A percentile compares a stretch with the other conserved stretches of the same genome.
Evolutionary conservation across 35 echinoderm and acorn worm genomes (phyloP).

Genomic region (Lytechinus variegatus): DNA sequence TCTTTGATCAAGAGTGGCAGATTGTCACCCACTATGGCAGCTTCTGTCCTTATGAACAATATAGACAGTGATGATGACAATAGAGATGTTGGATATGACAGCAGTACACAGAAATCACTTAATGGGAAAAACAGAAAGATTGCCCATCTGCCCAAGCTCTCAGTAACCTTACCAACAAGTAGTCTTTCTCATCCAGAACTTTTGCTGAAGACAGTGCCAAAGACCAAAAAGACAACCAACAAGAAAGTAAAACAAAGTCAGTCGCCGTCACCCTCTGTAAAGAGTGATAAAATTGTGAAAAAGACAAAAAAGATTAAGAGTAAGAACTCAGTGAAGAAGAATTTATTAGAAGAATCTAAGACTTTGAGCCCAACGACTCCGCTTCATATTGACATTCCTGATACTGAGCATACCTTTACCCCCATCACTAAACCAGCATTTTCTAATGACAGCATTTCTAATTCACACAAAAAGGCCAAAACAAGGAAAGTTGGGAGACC

Average conservation of each 20-base stretch:
- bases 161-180: conserved; percentile 13
- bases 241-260: conserved; percentile 31
- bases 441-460: neutral
- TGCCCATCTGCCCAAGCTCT: conserved; percentile 35
- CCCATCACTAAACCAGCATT: conserved; percentile 33
- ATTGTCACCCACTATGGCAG: conserved; percentile 28
- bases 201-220: conserved; percentile 26
- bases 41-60: conserved; percentile 39
- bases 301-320: conserved; percentile 73
- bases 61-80: conserved; percentile 51
- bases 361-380: conserved; percentile 67
- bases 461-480: conserved; percentile 22
- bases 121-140: conserved; percentile 34
- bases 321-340: conserved; percentile 68
- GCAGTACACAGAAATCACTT: conserved; percentile 32
- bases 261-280: conserved; percentile 23
- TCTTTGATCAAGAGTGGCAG: conserved; percentile 40
- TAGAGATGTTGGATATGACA: conserved; percentile 47
- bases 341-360: neutral
- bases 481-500: conserved; percentile 42
- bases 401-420: conserved; percentile 64
- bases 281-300: conserved; percentile 61
- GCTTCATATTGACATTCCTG: conserved; percentile 83
- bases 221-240: neutral
- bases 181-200: conserved; percentile 48